phyloP scores from a whole-genome alignment of 2,113 vertebrate genomes.

The Pungitius pungitius region DNA sequence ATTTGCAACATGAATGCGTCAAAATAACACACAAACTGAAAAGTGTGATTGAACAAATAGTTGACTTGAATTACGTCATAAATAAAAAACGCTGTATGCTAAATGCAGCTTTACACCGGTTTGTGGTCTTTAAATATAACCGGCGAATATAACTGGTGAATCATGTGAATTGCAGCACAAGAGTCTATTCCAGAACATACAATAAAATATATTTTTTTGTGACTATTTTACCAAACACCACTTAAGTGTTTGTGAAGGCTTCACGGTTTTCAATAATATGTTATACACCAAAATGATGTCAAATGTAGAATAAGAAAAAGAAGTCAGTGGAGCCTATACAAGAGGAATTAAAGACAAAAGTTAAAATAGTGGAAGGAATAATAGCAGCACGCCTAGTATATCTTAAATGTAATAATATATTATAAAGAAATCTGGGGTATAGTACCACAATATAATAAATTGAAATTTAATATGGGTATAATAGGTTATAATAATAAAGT shows the following conservation, averaged over 20 bases:
- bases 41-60: background rate
- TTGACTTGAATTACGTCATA: background rate
- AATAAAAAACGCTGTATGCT: background rate
- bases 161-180: background rate
- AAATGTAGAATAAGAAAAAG: background rate
- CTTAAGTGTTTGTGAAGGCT: background rate
- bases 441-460: background rate
- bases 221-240: slow-evolving; percentile 29
- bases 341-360: background rate
- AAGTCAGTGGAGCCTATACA: background rate
- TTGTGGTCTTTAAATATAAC: background rate
- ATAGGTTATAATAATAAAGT: background rate
- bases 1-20: background rate
- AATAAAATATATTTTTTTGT: background rate
- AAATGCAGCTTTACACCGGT: background rate
- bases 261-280: background rate
- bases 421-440: background rate
- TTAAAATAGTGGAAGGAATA: background rate
- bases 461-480: background rate
- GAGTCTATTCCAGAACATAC: background rate
- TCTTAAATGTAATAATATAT: background rate
- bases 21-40: background rate
- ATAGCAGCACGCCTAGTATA: background rate
- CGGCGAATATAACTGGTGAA: background rate
- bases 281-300: background rate